Evolutionary conservation across 30 jellyfish, hydroid and myxozoan species (phyloP).

Genomic region (Cassiopea xamachana): DNA sequence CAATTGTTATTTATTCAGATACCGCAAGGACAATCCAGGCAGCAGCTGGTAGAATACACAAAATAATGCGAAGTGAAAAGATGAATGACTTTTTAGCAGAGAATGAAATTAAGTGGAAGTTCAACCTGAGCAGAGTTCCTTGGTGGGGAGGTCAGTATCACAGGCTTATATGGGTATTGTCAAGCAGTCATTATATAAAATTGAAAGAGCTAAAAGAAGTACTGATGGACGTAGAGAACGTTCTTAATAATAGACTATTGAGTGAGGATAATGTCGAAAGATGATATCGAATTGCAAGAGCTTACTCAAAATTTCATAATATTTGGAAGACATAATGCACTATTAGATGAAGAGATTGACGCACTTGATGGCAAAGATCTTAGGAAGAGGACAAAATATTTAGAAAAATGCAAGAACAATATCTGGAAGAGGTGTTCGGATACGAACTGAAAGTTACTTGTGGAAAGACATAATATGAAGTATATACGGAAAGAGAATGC

Average conservation of each 20-base stretch:
- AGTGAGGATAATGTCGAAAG: slow-evolving; percentile 21
- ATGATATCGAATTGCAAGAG: slow-evolving; percentile 61
- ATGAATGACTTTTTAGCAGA: slow-evolving; percentile 57
- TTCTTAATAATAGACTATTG: slow-evolving; percentile 77
- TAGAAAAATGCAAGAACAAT: slow-evolving; percentile 57
- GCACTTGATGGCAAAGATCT: slow-evolving; percentile 59
- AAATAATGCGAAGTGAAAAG: slow-evolving; percentile 61
- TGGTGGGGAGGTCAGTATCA: slow-evolving; percentile 89
- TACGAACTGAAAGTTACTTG: slow-evolving; percentile 56
- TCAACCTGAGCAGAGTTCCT: slow-evolving; percentile 78
- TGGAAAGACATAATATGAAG: slow-evolving; percentile 71
- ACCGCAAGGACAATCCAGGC: slow-evolving; percentile 66
- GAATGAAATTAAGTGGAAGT: slow-evolving; percentile 75
- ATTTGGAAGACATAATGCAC: slow-evolving; percentile 53
- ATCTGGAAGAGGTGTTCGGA: slow-evolving; percentile 75
- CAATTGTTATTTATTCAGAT: slow-evolving; percentile 74
- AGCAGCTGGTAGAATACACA: slow-evolving; percentile 56
- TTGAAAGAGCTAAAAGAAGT: slow-evolving; percentile 57
- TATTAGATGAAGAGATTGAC: slow-evolving; percentile 44
- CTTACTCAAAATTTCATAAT: slow-evolving; percentile 66
- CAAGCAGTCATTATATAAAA: slow-evolving; percentile 68
- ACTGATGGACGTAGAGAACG: slow-evolving; percentile 63
- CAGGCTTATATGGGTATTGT: slow-evolving; percentile 64
- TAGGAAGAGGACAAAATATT: slow-evolving; percentile 59
- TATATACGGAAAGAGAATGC: slow-evolving; percentile 13